These are phyloP conservation scores for Lamprologus speciosus DNA, from an alignment of 2,113 vertebrate genomes.

Conservation along the genomic window DNA sequence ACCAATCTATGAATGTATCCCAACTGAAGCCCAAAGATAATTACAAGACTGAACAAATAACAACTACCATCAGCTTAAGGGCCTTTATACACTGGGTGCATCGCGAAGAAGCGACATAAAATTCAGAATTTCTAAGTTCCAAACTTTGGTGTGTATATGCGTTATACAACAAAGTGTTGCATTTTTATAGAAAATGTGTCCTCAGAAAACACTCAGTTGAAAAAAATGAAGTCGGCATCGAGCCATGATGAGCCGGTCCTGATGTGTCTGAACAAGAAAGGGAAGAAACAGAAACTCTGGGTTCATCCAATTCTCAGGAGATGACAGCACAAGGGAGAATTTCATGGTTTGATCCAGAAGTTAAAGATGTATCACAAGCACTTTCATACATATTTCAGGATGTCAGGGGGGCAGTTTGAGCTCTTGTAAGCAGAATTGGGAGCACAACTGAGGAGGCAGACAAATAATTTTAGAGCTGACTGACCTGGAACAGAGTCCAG, in stretches of 20 bases:
- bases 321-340: background rate
- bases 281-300: background rate
- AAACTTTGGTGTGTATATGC: background rate
- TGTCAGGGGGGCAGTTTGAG: background rate
- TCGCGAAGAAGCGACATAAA: rapidly evolving
- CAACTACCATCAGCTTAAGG: background rate
- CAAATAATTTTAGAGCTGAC: background rate
- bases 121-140: rapidly evolving
- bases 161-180: rapidly evolving
- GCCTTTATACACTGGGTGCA: background rate
- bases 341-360: background rate
- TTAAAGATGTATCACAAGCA: background rate
- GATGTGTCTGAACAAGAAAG: background rate
- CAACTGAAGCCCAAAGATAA: background rate
- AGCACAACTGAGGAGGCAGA: background rate
- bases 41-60: background rate
- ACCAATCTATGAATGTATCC: background rate
- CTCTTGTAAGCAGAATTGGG: background rate
- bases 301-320: background rate
- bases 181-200: background rate
- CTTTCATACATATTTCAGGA: background rate
- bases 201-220: background rate
- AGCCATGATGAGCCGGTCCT: background rate
- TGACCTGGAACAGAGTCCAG: background rate
- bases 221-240: background rate